Base-by-base conservation (phyloP, 2,113 vertebrate genomes). In the Paratilapia polleni region DNA sequence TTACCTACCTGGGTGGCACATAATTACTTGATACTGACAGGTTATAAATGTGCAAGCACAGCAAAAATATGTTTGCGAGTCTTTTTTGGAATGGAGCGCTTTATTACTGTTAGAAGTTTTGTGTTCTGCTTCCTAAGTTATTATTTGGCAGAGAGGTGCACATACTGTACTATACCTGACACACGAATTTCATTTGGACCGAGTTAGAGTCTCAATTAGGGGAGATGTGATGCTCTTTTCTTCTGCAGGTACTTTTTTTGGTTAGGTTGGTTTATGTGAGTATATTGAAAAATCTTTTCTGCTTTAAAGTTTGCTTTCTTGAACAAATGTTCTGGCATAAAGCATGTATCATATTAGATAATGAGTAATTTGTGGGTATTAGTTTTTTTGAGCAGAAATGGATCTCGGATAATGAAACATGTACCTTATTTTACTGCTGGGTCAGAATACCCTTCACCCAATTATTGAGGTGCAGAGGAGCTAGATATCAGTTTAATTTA, bases 11-110 rank as follows among this genome's bases (percentile, higher is more conserved):
- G 5, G 66, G 73, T 83, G 70, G 63, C 19, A 7, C 61, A 43
- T 78, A 83, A 85, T 91, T 82, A 85, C 82, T 52, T 36, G 52
- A 80, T 78, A 78, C 59, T 68, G n/a, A 89, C 28, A 63, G 52
- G 79, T 82, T 81, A 79, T 28, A 82, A 87, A 81, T 56, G 24
- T 84, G 88, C 73, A 77, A 84, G 52, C 6, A 4, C 84, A 56
- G 80, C 76, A 83, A 82, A 86, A 38, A 70, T 70, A 62, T 78
- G 38, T 87, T 73, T 82, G 3, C 6, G 19, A 78, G 34, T 73
- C 56, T 68, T 73, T 57, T 81, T 79, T 62, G 38, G 78, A 47
- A 73, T 17, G 12, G n/a, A 41, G n/a, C 1, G 1, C n/a, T 70
- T 80, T 84, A 81, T 91, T 62, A 13, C 24, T 80, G 34, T 31